Percentiles rank a stretch among this genome's conserved stretches.
These are phyloP conservation scores for Lordiphosa clarofinis DNA, from an alignment of 1,140 invertebrate genomes.

Conservation along the genomic window DNA sequence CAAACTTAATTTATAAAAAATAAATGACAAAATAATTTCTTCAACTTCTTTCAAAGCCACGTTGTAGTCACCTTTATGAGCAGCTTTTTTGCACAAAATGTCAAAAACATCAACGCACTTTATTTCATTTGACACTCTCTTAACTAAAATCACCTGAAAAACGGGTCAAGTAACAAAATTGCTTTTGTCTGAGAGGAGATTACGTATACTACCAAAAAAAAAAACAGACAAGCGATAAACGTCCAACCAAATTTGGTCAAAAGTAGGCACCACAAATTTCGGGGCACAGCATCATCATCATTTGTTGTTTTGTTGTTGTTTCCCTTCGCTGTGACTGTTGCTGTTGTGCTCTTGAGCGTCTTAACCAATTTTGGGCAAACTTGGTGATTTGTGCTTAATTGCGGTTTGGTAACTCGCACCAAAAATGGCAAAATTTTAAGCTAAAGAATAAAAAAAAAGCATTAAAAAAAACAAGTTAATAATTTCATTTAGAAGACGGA, in stretches of 20 bases:
- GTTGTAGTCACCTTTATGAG: too few species aligned
- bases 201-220: conserved; percentile 8
- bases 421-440: conserved; percentile 44
- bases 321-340: conserved; percentile 19
- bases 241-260: conserved; percentile 47
- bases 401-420: conserved; percentile 38
- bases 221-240: conserved; percentile 41
- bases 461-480: conserved; percentile 43
- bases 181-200: conserved; percentile 20
- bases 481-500: conserved; percentile 28
- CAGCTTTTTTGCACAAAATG: conserved; percentile 14
- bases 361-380: conserved; percentile 54
- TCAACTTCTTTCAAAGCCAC: too few species aligned
- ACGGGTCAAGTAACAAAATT: conserved; percentile 44
- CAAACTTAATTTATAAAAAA: too few species aligned
- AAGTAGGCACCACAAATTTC: conserved; percentile 57
- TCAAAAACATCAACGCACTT: conserved; percentile 38
- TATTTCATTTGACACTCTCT: conserved; percentile 30
- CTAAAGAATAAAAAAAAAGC: neutral
- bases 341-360: conserved; percentile 29
- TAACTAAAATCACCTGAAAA: conserved; percentile 27
- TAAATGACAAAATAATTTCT: too few species aligned
- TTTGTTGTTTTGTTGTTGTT: too few species aligned
- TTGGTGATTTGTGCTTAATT: conserved; percentile 58
- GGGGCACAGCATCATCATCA: conserved; percentile 29